These are phyloP conservation scores for Girardia tigrina DNA, from an alignment of 2,888 invertebrate genomes.

Conservation along the genomic window DNA sequence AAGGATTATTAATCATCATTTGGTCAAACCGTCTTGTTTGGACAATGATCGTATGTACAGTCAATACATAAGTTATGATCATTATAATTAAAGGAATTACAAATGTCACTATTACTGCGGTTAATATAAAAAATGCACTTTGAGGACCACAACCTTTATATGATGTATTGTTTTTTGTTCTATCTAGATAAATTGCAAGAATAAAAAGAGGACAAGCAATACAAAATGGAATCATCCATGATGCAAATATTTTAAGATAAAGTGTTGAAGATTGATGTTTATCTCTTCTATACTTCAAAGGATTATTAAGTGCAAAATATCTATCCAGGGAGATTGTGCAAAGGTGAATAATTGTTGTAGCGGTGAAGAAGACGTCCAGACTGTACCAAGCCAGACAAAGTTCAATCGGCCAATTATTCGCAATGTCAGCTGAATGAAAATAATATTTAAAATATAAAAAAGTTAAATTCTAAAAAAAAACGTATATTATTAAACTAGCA, in stretches of 20 bases:
- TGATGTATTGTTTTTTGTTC: slow-evolving; percentile 28
- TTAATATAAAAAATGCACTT: slow-evolving; percentile 39
- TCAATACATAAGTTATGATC: slow-evolving; percentile 40
- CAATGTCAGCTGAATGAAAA: neutral
- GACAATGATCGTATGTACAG: slow-evolving; percentile 39
- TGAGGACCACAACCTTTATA: slow-evolving; percentile 41
- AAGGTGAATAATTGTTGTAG: slow-evolving; percentile 40
- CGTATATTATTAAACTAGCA: neutral
- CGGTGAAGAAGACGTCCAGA: slow-evolving; percentile 41
- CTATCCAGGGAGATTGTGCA: slow-evolving; percentile 41
- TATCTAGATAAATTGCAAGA: slow-evolving; percentile 33
- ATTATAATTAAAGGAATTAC: slow-evolving; percentile 40
- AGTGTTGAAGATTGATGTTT: slow-evolving; percentile 38
- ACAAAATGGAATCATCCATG: slow-evolving; percentile 40
- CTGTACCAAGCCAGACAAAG: slow-evolving; percentile 40
- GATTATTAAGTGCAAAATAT: slow-evolving; percentile 40
- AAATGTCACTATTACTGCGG: slow-evolving; percentile 40
- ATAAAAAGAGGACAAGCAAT: slow-evolving; percentile 41
- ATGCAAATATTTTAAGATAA: slow-evolving; percentile 39
- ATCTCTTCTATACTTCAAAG: slow-evolving; percentile 39
- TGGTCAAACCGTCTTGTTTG: slow-evolving; percentile 36
- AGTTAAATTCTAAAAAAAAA: too few species aligned
- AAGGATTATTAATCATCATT: neutral
- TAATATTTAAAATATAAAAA: too few species aligned
- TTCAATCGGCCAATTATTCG: slow-evolving; percentile 26